These are phyloP conservation scores for Hormaphis cornu DNA, from an alignment of 1,140 invertebrate species.

Conservation along the genomic window DNA sequence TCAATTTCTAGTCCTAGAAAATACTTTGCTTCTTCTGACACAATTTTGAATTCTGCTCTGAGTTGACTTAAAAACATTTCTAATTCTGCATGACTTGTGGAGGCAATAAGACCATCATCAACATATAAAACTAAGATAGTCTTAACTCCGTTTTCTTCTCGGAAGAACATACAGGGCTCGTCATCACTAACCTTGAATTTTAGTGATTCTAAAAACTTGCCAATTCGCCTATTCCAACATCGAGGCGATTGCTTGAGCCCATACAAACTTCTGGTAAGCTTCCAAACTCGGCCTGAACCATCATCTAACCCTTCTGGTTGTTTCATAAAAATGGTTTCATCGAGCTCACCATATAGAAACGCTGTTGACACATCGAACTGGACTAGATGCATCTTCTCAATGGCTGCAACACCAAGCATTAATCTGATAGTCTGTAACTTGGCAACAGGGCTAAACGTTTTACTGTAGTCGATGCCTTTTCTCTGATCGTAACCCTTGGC, in stretches of 20 bases:
- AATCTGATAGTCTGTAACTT: slow-evolving; percentile 38
- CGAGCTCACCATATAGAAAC: slow-evolving; percentile 43
- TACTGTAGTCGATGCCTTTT: slow-evolving; percentile 37
- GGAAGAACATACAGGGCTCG: slow-evolving; percentile 20
- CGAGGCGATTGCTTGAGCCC: slow-evolving; percentile 41
- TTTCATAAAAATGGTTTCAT: slow-evolving; percentile 43
- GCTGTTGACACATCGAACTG: slow-evolving; percentile 43
- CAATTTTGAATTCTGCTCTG: slow-evolving; percentile 13
- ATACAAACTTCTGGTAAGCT: slow-evolving; percentile 41
- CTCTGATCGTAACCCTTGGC: slow-evolving; percentile 37
- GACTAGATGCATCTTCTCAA: slow-evolving; percentile 35
- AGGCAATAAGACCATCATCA: slow-evolving; percentile 33
- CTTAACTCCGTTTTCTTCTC: background rate
- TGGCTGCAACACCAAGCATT: slow-evolving; percentile 38
- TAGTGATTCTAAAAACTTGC: slow-evolving; percentile 37
- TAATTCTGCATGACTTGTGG: slow-evolving; percentile 20
- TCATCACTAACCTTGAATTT: slow-evolving; percentile 34
- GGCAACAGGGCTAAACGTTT: too few species aligned
- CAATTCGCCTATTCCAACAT: slow-evolving; percentile 40
- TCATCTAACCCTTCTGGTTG: slow-evolving; percentile 40
- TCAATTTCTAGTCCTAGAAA: slow-evolving; percentile 11
- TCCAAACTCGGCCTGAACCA: slow-evolving; percentile 34
- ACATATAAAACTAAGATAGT: slow-evolving; percentile 34
- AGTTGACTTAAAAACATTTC: background rate
- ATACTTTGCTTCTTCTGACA: background rate